Percentiles rank a stretch among this genome's conserved stretches.
These are phyloP conservation scores for Grus americana DNA, from an alignment of 2,113 vertebrate genomes.

Conservation along the genomic window DNA sequence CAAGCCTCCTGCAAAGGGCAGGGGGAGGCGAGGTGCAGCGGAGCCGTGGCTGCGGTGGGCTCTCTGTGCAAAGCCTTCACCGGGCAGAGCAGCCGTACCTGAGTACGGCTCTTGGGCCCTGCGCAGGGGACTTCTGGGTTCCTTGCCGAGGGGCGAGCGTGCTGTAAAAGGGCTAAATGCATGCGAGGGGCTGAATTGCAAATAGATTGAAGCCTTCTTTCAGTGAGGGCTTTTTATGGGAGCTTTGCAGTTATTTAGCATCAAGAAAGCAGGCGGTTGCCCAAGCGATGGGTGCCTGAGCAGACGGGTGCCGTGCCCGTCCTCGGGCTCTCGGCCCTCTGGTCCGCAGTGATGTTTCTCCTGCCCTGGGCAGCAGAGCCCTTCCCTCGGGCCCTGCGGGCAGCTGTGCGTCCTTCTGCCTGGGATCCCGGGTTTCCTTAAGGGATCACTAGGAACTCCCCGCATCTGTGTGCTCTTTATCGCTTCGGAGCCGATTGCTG, in stretches of 20 bases:
- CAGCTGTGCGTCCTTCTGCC: background rate
- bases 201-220: background rate
- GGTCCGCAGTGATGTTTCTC: rapidly evolving
- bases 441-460: background rate
- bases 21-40: too few relatives aligned
- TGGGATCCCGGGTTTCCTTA: background rate
- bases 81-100: rapidly evolving
- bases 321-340: rapidly evolving
- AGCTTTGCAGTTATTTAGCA: background rate
- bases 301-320: background rate
- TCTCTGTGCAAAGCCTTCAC: background rate
- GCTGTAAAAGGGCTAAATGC: too few relatives aligned
- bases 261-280: background rate
- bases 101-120: rapidly evolving
- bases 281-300: too few relatives aligned
- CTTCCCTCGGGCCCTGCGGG: background rate
- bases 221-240: rapidly evolving
- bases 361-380: background rate
- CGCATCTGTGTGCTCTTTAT: background rate
- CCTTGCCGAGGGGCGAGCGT: background rate
- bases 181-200: background rate
- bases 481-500: background rate
- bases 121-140: rapidly evolving
- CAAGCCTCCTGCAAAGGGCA: too few relatives aligned
- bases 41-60: rapidly evolving